Evolutionary conservation across 2,797 vertebrate genomes (phyloP).

Genomic region (Enoplosus armatus): DNA sequence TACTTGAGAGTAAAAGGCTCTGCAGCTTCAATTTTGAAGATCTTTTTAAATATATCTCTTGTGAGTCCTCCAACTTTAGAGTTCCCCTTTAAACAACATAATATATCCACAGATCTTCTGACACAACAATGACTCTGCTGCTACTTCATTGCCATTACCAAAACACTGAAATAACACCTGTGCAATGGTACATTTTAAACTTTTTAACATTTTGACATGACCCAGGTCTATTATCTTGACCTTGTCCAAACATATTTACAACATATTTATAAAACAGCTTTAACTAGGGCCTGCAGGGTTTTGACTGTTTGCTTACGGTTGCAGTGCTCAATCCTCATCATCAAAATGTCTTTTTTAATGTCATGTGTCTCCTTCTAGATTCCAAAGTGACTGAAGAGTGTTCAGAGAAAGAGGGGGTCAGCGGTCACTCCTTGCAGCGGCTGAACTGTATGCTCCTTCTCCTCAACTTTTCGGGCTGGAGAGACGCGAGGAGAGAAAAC

Average conservation of each 20-base stretch:
- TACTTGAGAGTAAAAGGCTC: not conserved
- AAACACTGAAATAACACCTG: constrained; percentile 21
- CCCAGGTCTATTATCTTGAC: not conserved
- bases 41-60: not conserved
- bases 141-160: not conserved
- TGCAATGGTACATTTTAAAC: constrained; percentile 9
- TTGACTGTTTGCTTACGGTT: not conserved
- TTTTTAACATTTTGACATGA: not conserved
- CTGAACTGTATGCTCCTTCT: constrained; percentile 83
- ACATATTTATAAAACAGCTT: constrained; percentile 18
- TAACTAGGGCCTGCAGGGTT: not conserved
- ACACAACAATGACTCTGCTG: not conserved
- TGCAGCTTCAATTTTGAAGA: not conserved
- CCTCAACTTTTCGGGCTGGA: constrained; percentile 89
- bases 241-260: constrained; percentile 2
- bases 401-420: constrained; percentile 2
- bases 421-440: constrained; percentile 59
- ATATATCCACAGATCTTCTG: not conserved
- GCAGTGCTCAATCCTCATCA: not conserved
- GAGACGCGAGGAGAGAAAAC: constrained; percentile 89
- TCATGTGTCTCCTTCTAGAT: not conserved
- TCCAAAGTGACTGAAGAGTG: constrained; percentile 17
- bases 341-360: constrained; percentile 20
- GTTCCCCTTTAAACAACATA: not conserved
- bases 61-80: not conserved